Evolutionary conservation across 30 jellyfish, hydroid and myxozoan genomes (phyloP).

Genomic region (Phacellophora camtschatica): DNA sequence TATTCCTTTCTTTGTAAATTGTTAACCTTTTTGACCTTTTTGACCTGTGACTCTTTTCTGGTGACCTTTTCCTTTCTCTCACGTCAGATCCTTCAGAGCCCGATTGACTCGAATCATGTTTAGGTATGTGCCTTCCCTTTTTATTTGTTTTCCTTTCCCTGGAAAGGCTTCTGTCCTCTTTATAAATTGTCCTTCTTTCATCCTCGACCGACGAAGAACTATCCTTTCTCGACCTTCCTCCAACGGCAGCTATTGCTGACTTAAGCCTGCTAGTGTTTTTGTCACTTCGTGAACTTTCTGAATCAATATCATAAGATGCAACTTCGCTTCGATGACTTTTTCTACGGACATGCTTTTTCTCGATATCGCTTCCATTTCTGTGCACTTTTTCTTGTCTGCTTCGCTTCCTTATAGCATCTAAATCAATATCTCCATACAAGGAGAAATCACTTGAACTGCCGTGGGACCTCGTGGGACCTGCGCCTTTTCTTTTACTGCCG

Average conservation of each 20-base stretch:
- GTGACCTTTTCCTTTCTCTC: background rate
- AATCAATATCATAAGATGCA: background rate
- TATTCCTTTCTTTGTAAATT: too few relatives aligned
- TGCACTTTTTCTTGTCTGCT: background rate
- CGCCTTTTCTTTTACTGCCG: background rate
- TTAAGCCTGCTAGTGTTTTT: background rate
- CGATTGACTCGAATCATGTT: too few relatives aligned
- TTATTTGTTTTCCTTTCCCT: background rate
- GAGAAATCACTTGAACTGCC: constrained; percentile 41
- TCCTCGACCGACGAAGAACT: background rate
- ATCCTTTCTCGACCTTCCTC: background rate
- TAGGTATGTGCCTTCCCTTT: too few relatives aligned
- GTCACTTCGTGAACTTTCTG: background rate
- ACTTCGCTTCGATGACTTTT: background rate
- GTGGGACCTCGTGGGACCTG: background rate
- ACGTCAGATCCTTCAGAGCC: background rate
- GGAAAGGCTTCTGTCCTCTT: background rate
- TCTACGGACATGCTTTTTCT: background rate
- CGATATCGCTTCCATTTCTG: background rate
- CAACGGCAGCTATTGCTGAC: too few relatives aligned
- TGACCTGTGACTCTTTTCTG: too few relatives aligned
- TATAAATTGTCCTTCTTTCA: background rate
- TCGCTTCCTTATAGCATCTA: background rate
- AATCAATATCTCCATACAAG: constrained; percentile 35
- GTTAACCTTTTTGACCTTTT: too few relatives aligned